Conservation (phyloP, 2,797 vertebrate genomes). For the Mycteria americana region DNA sequence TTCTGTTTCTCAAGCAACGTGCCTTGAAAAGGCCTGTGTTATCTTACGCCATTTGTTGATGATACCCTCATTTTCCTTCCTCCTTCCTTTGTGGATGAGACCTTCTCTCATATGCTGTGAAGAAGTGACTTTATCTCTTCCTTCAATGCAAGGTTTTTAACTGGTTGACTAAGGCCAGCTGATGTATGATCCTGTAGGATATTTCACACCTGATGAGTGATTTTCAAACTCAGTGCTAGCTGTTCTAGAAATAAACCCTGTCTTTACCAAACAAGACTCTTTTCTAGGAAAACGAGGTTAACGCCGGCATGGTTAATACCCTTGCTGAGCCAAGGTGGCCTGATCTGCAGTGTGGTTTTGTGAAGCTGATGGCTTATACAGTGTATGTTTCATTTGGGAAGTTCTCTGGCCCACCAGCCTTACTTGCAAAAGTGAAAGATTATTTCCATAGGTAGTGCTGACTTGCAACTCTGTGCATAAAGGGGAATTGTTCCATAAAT, state of each 20-base stretch:
- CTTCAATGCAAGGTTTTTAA: not conserved
- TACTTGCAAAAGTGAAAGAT: not conserved
- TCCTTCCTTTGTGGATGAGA: not conserved
- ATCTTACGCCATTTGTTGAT: conserved; percentile 44
- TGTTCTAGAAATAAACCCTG: not conserved
- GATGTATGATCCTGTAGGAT: not conserved
- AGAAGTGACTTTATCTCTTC: not conserved
- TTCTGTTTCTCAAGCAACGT: conserved; percentile 65
- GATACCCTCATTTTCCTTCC: conserved; percentile 27
- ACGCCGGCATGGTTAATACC: not conserved
- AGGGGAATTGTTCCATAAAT: not conserved
- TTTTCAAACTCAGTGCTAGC: not conserved
- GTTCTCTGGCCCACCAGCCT: not conserved
- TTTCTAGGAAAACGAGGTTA: not conserved
- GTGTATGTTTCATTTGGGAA: not conserved
- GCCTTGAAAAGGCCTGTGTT: conserved; percentile 55
- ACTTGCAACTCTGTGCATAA: not conserved
- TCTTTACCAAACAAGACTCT: not conserved
- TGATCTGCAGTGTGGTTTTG: not conserved
- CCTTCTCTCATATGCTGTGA: not conserved
- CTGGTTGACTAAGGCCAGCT: not conserved
- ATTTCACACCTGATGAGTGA: not conserved
- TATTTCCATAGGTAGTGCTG: not conserved
- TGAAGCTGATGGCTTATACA: not conserved
- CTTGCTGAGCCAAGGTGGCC: not conserved